A percentile compares a stretch with the other conserved stretches of the same genome.
Evolutionary conservation across 1,140 invertebrate species (phyloP).

Genomic region (Proales similis): DNA sequence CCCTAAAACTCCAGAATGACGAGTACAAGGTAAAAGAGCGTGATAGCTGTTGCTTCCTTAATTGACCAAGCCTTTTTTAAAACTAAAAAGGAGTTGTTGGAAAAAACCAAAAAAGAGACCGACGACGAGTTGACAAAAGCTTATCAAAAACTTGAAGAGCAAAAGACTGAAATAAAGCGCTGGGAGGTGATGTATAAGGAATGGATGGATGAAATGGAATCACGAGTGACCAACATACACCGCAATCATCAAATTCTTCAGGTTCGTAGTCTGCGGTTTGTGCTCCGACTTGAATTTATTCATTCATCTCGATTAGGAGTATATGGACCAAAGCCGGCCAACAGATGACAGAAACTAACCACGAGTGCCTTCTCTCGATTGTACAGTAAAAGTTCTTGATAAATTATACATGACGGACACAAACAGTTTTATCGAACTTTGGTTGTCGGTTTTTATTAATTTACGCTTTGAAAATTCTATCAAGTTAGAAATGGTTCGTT

Average conservation of each 20-base stretch:
- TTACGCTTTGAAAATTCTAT: too few relatives aligned
- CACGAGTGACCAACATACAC: constrained; percentile 30
- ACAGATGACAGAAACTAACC: too few relatives aligned
- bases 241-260: constrained; percentile 36
- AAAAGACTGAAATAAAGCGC: constrained; percentile 26
- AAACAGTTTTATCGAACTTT: too few relatives aligned
- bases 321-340: too few relatives aligned
- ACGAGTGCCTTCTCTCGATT: too few relatives aligned
- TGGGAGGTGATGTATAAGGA: constrained; percentile 38
- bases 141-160: constrained; percentile 28
- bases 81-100: not conserved
- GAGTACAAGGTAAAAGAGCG: constrained; percentile 2
- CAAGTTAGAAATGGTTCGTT: too few relatives aligned
- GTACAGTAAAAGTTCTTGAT: too few relatives aligned
- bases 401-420: too few relatives aligned
- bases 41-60: not conserved
- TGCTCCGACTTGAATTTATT: too few relatives aligned
- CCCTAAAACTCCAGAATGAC: constrained; percentile 33
- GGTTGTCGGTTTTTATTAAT: too few relatives aligned
- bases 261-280: too few relatives aligned
- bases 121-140: constrained; percentile 7
- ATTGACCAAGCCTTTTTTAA: not conserved
- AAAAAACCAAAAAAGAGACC: constrained; percentile 6
- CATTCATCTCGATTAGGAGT: too few relatives aligned
- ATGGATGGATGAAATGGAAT: constrained; percentile 36